A percentile compares a stretch with the other conserved stretches of the same genome.
Evolutionary conservation across 2,888 invertebrate species (phyloP).

Genomic region (Eremobia ochroleuca): DNA sequence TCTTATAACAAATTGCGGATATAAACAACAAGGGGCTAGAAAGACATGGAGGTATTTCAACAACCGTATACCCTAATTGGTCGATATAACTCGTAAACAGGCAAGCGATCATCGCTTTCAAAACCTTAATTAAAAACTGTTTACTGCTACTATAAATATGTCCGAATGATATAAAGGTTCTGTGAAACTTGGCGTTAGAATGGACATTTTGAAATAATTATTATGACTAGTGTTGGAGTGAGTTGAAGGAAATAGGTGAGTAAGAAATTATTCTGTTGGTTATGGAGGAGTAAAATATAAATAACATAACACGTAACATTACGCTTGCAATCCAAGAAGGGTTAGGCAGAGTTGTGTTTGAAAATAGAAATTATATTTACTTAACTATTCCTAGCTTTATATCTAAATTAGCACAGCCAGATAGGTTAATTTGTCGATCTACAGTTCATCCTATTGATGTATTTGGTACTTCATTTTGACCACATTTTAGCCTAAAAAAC

Average conservation of each 20-base stretch:
- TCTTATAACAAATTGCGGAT: conserved; percentile 21
- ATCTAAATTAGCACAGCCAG: neutral
- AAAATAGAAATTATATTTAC: neutral
- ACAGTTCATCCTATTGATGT: neutral
- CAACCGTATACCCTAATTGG: conserved; percentile 62
- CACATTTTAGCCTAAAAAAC: neutral
- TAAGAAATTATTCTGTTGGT: neutral
- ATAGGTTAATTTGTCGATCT: neutral
- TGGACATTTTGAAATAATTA: conserved; percentile 62
- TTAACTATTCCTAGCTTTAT: neutral
- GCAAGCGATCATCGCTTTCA: conserved; percentile 82
- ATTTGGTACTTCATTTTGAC: neutral
- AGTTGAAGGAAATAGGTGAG: neutral
- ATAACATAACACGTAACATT: neutral
- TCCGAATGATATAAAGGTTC: conserved; percentile 79
- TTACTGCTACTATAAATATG: conserved; percentile 86
- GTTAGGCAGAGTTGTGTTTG: neutral
- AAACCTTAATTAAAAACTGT: conserved; percentile 89
- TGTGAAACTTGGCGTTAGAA: conserved; percentile 68
- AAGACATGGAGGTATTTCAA: conserved; percentile 43
- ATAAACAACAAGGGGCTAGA: conserved; percentile 50
- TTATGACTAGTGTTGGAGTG: conserved; percentile 10
- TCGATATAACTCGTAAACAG: conserved; percentile 72
- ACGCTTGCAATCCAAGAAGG: neutral
- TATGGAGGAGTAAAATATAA: neutral